Percentiles rank a stretch among this genome's conserved stretches.
Conservation (phyloP, 2,888 invertebrate species). For the Morpho helenor region DNA sequence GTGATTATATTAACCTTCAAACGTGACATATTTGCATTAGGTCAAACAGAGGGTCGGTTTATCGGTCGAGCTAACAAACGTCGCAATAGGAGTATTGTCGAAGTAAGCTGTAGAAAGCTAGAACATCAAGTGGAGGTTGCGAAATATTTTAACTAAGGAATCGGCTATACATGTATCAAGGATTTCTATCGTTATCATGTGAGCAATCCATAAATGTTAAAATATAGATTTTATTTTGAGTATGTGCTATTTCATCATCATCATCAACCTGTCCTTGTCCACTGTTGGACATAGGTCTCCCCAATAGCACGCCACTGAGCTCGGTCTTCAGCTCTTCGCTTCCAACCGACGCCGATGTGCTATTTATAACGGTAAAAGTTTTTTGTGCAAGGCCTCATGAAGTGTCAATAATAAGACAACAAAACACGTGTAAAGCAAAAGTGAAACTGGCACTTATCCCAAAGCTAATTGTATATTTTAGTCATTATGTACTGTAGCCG, state of each 20-base stretch:
- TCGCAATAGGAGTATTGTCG: background rate
- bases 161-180: background rate
- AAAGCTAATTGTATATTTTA: background rate
- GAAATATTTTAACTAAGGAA: slow-evolving; percentile 10
- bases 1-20: too few species aligned
- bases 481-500: too few species aligned
- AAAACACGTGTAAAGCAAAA: slow-evolving; percentile 3
- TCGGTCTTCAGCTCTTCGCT: too few species aligned
- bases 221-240: background rate
- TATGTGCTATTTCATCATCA: background rate
- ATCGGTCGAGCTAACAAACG: too few species aligned
- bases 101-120: slow-evolving; percentile 2
- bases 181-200: slow-evolving; percentile 1
- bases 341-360: background rate
- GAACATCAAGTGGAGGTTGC: slow-evolving; percentile 9
- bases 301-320: too few species aligned
- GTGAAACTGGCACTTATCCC: background rate
- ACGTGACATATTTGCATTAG: too few species aligned
- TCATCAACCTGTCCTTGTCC: too few species aligned
- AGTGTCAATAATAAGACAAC: background rate
- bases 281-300: too few species aligned
- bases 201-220: background rate
- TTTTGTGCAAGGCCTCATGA: slow-evolving; percentile 1
- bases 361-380: background rate
- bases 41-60: too few species aligned